These are phyloP conservation scores for Nannospalax galili DNA, from an alignment of 2,113 vertebrate genomes.

Conservation along the genomic window DNA sequence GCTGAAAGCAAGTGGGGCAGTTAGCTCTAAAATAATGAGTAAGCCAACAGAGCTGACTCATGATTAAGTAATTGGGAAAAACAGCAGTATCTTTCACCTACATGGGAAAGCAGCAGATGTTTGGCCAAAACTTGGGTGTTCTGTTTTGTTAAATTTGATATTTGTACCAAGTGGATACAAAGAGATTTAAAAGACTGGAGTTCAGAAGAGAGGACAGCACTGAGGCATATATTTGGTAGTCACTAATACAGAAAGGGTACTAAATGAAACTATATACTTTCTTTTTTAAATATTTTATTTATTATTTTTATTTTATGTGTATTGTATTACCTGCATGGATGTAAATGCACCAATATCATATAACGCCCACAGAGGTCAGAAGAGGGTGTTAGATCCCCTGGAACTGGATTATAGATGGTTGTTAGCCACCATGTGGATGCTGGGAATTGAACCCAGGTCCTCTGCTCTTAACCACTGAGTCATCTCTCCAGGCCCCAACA, in stretches of 20 bases:
- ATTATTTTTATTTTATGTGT: too few relatives aligned
- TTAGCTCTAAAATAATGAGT: neutral
- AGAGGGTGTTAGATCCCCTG: too few relatives aligned
- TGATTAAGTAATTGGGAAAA: neutral
- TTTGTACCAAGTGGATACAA: neutral
- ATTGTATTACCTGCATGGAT: too few relatives aligned
- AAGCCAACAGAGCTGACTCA: neutral
- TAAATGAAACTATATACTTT: too few relatives aligned
- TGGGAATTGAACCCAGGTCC: too few relatives aligned
- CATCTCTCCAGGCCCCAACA: too few relatives aligned
- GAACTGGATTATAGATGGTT: too few relatives aligned
- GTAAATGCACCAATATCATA: too few relatives aligned
- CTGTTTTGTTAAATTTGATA: neutral
- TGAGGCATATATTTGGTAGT: neutral
- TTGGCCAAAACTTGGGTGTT: neutral
- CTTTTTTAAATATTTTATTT: too few relatives aligned
- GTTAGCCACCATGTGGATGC: too few relatives aligned
- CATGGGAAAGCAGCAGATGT: neutral
- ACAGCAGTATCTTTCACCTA: neutral
- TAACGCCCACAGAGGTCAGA: too few relatives aligned
- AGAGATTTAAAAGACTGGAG: neutral
- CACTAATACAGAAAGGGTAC: neutral
- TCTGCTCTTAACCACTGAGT: too few relatives aligned
- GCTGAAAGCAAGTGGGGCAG: neutral
- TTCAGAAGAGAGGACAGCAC: neutral